Evolutionary conservation across 2,888 invertebrate genomes (phyloP), one percentile per base, ranked within the genome.

Genomic region (Laspeyria flexula): DNA sequence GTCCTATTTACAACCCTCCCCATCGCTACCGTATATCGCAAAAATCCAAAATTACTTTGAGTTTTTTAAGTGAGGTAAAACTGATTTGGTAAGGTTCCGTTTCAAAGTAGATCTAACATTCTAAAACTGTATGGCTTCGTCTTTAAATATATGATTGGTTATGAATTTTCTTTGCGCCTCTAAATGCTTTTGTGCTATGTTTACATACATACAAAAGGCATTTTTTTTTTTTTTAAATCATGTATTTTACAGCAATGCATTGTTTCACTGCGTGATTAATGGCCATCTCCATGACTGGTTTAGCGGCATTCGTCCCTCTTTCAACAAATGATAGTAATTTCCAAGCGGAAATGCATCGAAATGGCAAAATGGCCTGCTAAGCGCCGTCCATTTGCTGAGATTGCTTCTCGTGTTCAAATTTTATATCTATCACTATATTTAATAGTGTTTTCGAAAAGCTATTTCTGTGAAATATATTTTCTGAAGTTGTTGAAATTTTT

Each of bases 301-400:
- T 73, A 77, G 81, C 63, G 79, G 79, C 74, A 71, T 79, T 81
- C 81, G 79, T 81, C 82, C 84, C 83, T 82, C 82, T 83, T 83
- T 79, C 79, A 82, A 85, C 83, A 86, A 90, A 90, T 90, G 88
- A 82, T 84, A 86, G 89, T 87, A 83, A 91, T 89, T 89, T 88
- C 86, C 84, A 81, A 66, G 69, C 83, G 89, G 90, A 89, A 90
- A 89, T 90, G 90, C 90, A 90, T 88, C 85, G 81, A 85, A 88
- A 88, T 86, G 83, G 84, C 83, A 81, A 85, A 90, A 90, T 88
- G 85, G 86, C 80, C 83, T 81, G 86, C 86, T 90, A 88, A 90
- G 88, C 84, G 87, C 73, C 75, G 71, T 72, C 86, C 83, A 88
- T 89, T 90, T 84, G 77, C 80, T 65, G 79, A 79, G 83, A 89